Base-by-base conservation (phyloP, 35 echinoderm and acorn worm species). In the Ptychodera flava region DNA sequence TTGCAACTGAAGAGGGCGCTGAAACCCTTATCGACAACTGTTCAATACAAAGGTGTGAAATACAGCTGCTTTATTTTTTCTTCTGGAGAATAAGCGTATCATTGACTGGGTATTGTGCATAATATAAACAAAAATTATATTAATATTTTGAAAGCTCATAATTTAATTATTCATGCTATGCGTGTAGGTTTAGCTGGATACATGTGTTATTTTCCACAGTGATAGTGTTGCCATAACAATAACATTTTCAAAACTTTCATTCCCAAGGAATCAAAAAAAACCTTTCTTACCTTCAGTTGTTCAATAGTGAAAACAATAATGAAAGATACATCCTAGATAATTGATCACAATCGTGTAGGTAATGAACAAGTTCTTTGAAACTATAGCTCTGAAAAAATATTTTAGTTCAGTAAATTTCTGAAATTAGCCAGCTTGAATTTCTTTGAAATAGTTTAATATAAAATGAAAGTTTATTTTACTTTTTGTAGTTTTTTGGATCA, bases 1-100 rank as follows among this genome's bases (percentile, higher is more conserved):
- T 99, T 29, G 88, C 96, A 32, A 81, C 90, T 0, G 88, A 92
- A 78, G 75, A 85, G 0, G 85, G 86, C 1, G 96, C 82, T 16
- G 87, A 92, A 28, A 94, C 84, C 27, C 38, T 99, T 78, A 31
- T 85, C 34, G 81, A 92, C 28, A 99, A 99, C 75, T 78, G 88
- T 88, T 89, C 85, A 38, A 79, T 91, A 36, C 96, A 99, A 87
- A 92, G 79, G 96, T 99, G 35, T 12, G 45, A 12, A 12, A 6
- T 12, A 12, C 45, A 64, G 45, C 22, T n/a, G n/a, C n/a, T n/a
- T n/a, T n/a, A n/a, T n/a, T n/a, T n/a, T n/a, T n/a, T n/a, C n/a
- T n/a, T n/a, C n/a, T n/a, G n/a, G n/a, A n/a, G n/a, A n/a, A n/a
- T 64, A 64, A 12, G 22, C 45, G 22, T 6, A 64, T 12, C 6